A percentile compares a stretch with the other conserved stretches of the same genome.
These are phyloP conservation scores for Octopus bimaculoides DNA, from an alignment of 1,140 invertebrate species.

Conservation along the genomic window DNA sequence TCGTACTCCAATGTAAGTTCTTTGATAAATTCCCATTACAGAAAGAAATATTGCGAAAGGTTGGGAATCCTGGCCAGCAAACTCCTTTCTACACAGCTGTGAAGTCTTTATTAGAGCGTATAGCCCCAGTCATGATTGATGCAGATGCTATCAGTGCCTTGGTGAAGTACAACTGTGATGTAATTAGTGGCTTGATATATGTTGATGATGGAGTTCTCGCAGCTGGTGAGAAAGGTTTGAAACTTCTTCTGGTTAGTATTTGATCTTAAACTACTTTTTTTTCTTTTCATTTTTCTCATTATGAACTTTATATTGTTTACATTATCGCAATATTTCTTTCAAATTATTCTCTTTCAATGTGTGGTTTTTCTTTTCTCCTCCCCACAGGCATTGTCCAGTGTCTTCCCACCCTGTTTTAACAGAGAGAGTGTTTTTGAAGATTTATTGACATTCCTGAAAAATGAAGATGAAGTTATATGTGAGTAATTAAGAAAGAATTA, in stretches of 20 bases:
- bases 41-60: constrained; percentile 83
- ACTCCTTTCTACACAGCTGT: constrained; percentile 94
- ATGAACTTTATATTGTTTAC: too few species aligned
- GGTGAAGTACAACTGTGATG: constrained; percentile 53
- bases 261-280: background rate
- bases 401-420: constrained; percentile 90
- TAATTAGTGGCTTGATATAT: constrained; percentile 36
- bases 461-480: constrained; percentile 79
- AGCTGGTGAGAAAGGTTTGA: constrained; percentile 47
- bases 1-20: too few species aligned
- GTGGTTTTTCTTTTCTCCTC: constrained; percentile 23
- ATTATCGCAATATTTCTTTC: too few species aligned
- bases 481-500: constrained; percentile 23
- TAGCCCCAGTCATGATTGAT: constrained; percentile 94
- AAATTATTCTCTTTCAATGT: constrained; percentile 8
- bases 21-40: constrained; percentile 14
- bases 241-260: constrained; percentile 67
- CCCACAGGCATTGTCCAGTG: constrained; percentile 76
- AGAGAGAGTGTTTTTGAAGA: constrained; percentile 79
- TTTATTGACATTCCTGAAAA: constrained; percentile 73
- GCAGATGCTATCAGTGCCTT: constrained; percentile 67
- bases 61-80: constrained; percentile 91
- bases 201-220: constrained; percentile 42
- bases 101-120: constrained; percentile 88
- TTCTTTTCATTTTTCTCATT: too few species aligned